phyloP scores from a whole-genome alignment of 2,113 vertebrate genomes.

The Electrona antarctica region DNA sequence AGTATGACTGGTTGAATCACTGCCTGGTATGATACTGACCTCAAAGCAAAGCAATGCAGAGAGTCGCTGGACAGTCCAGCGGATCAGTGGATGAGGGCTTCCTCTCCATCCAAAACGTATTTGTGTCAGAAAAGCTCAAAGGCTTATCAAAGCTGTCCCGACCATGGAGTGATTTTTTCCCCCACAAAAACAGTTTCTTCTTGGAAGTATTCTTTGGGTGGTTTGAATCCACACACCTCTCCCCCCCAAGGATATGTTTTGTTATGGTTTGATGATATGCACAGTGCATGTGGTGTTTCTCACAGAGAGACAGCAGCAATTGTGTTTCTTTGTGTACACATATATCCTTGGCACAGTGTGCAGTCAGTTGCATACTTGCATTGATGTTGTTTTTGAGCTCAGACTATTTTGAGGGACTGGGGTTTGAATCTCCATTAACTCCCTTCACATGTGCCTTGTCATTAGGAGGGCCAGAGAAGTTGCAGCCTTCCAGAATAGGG shows the following conservation, averaged over 20 bases:
- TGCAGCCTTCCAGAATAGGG: constrained; percentile 61
- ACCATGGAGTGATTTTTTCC: no score
- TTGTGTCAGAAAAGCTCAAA: no score
- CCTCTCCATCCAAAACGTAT: no score
- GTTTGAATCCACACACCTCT: no score
- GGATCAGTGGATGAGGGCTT: no score
- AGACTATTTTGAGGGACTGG: constrained; percentile 65
- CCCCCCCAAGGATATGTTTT: background rate
- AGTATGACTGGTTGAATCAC: no score
- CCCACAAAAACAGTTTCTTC: no score
- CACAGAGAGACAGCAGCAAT: background rate
- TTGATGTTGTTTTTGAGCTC: constrained; percentile 56
- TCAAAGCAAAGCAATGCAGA: no score
- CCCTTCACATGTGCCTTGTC: constrained; percentile 69
- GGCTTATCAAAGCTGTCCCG: no score
- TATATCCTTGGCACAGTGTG: background rate
- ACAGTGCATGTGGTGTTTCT: background rate
- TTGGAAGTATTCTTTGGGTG: no score
- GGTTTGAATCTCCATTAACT: constrained; percentile 70
- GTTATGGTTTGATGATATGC: constrained; percentile 5
- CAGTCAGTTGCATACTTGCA: background rate
- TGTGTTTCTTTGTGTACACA: constrained; percentile 11
- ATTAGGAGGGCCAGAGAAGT: constrained; percentile 73
- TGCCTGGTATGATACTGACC: no score
- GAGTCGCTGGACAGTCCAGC: no score